phyloP scores from a whole-genome alignment of 2,797 vertebrate genomes.

The Falco berigora region DNA sequence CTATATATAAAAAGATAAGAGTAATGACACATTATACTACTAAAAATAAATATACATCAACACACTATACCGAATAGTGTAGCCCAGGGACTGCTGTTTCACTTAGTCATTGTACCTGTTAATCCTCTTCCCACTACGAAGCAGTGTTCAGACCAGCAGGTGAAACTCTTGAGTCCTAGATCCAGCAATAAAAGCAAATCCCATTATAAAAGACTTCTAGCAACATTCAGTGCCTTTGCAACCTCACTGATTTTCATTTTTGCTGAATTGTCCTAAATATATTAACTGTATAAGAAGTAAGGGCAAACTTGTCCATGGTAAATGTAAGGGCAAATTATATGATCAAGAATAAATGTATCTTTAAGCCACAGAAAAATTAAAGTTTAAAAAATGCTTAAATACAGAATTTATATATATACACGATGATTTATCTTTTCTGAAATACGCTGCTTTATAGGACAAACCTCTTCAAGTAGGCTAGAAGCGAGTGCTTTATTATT shows the following conservation, averaged over 20 bases:
- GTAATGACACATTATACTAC: neutral
- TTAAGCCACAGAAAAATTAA: neutral
- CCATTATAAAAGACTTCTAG: neutral
- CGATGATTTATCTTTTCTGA: neutral
- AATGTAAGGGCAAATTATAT: neutral
- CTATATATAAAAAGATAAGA: neutral
- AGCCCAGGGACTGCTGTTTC: neutral
- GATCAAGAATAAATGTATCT: neutral
- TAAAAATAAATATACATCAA: neutral
- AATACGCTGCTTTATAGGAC: neutral
- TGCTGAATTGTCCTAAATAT: neutral
- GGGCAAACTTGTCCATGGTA: neutral
- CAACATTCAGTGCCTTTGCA: neutral
- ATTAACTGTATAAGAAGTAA: neutral
- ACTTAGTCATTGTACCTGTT: neutral
- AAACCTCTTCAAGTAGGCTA: neutral
- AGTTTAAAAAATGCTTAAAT: neutral
- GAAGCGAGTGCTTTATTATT: neutral
- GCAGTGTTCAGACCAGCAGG: neutral
- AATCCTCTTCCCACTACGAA: neutral
- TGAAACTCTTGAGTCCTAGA: neutral
- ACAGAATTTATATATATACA: no score
- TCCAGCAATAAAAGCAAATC: neutral
- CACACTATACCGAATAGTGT: neutral
- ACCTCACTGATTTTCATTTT: neutral